Evolutionary conservation across 1,140 invertebrate species (phyloP).

Genomic region (Lerema accius): DNA sequence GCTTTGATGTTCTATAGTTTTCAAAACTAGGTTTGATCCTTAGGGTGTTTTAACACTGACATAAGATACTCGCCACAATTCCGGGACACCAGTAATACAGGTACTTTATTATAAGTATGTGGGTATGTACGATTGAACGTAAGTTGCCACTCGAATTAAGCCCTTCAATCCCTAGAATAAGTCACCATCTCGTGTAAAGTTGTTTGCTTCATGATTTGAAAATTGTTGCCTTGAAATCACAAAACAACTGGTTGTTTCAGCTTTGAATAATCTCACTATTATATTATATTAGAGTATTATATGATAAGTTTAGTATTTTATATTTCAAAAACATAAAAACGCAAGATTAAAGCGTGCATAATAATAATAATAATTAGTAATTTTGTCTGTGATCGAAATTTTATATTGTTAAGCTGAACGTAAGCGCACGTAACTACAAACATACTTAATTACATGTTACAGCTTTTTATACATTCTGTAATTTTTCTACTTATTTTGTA

Average conservation of each 20-base stretch:
- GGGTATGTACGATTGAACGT: slow-evolving; percentile 27
- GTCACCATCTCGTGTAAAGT: slow-evolving; percentile 53
- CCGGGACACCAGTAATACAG: slow-evolving; percentile 6
- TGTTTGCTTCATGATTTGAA: slow-evolving; percentile 65
- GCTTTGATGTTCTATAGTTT: background rate
- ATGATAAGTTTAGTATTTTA: slow-evolving; percentile 77
- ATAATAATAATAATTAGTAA: slow-evolving; percentile 69
- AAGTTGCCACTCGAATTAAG: slow-evolving; percentile 33
- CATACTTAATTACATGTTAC: slow-evolving; percentile 25
- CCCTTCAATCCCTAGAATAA: slow-evolving; percentile 45
- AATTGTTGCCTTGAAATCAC: slow-evolving; percentile 72
- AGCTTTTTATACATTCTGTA: slow-evolving; percentile 53
- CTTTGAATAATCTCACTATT: slow-evolving; percentile 70
- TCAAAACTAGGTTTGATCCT: background rate
- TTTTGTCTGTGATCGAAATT: slow-evolving; percentile 81
- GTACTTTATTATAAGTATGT: slow-evolving; percentile 12
- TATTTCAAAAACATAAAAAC: slow-evolving; percentile 71
- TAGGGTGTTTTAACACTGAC: background rate
- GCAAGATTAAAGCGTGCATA: slow-evolving; percentile 67
- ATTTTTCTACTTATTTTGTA: slow-evolving; percentile 7
- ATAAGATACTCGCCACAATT: background rate
- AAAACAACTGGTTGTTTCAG: slow-evolving; percentile 71
- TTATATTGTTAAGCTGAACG: slow-evolving; percentile 79
- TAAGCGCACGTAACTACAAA: slow-evolving; percentile 61
- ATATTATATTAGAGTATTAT: slow-evolving; percentile 67